These are phyloP conservation scores for Daboia siamensis DNA, from an alignment of 2,113 vertebrate species.

Conservation along the genomic window DNA sequence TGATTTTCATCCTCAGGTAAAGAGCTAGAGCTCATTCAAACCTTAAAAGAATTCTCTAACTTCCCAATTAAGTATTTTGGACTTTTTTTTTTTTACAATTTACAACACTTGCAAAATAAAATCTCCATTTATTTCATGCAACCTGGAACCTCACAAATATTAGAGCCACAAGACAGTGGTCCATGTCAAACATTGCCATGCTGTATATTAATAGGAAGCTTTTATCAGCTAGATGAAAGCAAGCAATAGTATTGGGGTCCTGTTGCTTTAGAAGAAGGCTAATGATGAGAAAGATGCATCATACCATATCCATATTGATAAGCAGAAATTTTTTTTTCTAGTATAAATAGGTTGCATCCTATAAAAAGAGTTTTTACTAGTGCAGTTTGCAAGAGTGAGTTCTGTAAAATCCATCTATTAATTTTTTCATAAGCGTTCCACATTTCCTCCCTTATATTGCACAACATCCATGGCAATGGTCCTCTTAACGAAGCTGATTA, in stretches of 20 bases:
- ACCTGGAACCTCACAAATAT: not conserved
- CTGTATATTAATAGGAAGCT: not conserved
- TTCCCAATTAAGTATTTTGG: not conserved
- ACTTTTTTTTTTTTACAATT: not conserved
- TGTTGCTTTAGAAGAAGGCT: not conserved
- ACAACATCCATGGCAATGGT: not conserved
- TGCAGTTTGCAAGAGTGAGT: not conserved
- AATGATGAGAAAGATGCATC: not conserved
- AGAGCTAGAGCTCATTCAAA: not conserved
- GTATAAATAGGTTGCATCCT: not conserved
- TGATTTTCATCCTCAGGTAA: not conserved
- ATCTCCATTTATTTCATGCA: not conserved
- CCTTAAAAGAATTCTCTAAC: not conserved
- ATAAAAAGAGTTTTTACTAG: not conserved
- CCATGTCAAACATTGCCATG: not conserved
- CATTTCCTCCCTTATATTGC: not conserved
- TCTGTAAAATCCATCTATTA: not conserved
- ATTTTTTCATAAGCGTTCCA: not conserved
- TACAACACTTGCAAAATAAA: not conserved
- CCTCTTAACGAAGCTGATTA: not conserved
- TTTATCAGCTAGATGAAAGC: not conserved
- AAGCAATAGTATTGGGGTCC: not conserved
- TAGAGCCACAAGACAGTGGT: too few species aligned
- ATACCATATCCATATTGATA: not conserved
- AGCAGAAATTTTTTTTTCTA: not conserved